Conservation (phyloP, 2,113 vertebrate species). For the Alethe castanea region DNA sequence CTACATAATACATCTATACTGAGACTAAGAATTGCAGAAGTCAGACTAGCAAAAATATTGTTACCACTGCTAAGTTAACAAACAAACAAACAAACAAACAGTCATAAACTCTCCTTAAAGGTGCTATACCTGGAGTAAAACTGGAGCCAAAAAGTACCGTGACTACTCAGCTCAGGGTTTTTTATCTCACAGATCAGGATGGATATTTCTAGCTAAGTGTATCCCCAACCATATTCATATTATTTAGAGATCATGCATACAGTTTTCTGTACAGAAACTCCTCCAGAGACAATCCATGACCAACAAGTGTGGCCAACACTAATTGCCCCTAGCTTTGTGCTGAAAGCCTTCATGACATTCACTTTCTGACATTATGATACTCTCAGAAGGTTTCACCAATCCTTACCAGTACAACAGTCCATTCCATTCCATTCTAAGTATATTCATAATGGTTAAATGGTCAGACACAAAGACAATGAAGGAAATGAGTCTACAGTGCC, state of each 20-base stretch:
- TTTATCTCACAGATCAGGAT: not conserved
- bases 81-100: not conserved
- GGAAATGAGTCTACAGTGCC: not conserved
- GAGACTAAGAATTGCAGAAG: not conserved
- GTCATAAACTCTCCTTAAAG: not conserved
- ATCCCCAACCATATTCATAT: not conserved
- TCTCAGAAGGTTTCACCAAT: not conserved
- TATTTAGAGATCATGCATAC: accelerated
- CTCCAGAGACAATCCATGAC: not conserved
- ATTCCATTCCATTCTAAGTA: not conserved
- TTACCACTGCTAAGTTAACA: not conserved
- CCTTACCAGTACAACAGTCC: not conserved
- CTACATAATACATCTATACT: not conserved
- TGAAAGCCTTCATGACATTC: not conserved
- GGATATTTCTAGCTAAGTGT: not conserved
- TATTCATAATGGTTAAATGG: not conserved
- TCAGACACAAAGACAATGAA: not conserved
- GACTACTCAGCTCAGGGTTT: not conserved
- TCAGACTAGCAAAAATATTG: not conserved
- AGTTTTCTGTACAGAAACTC: not conserved
- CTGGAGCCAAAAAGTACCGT: not conserved
- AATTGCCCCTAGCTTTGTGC: not conserved
- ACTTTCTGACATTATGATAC: not conserved
- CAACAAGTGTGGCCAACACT: not conserved
- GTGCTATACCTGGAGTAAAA: not conserved